Percentiles rank a stretch among this genome's conserved stretches.
Conservation (phyloP, 2,113 vertebrate genomes). For the Thinocorus orbignyianus region DNA sequence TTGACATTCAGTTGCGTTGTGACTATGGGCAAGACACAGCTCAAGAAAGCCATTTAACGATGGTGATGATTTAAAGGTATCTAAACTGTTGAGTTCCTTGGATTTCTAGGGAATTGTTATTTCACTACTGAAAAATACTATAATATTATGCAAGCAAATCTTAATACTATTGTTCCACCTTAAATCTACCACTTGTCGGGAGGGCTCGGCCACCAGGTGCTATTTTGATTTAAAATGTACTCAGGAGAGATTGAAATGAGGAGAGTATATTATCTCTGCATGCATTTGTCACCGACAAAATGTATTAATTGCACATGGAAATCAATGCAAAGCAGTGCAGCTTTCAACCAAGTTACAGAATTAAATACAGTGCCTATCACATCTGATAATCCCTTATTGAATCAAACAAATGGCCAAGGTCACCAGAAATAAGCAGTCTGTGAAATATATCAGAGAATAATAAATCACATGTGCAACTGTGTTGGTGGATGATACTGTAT, state of each 20-base stretch:
- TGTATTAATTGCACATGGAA: conserved; percentile 61
- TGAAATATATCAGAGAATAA: not conserved
- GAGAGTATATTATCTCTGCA: not conserved
- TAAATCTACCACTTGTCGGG: conserved; percentile 3
- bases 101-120: not conserved
- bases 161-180: not conserved
- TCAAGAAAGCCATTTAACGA: not conserved
- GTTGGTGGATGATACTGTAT: not conserved
- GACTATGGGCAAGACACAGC: not conserved
- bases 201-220: not conserved
- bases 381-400: conserved; percentile 41
- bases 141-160: not conserved
- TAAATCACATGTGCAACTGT: not conserved
- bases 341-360: conserved; percentile 6
- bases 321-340: conserved; percentile 38
- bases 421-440: not conserved
- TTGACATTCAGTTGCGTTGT: not conserved
- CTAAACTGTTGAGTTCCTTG: not conserved
- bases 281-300: not conserved
- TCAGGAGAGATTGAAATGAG: conserved; percentile 8
- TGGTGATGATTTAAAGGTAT: not conserved
- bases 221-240: conserved; percentile 24
- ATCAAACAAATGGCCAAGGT: conserved; percentile 37
- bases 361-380: conserved; percentile 31
- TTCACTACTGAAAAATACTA: not conserved